These are phyloP conservation scores for Drosophila athabasca DNA, from an alignment of 1,140 invertebrate genomes.

Conservation along the genomic window DNA sequence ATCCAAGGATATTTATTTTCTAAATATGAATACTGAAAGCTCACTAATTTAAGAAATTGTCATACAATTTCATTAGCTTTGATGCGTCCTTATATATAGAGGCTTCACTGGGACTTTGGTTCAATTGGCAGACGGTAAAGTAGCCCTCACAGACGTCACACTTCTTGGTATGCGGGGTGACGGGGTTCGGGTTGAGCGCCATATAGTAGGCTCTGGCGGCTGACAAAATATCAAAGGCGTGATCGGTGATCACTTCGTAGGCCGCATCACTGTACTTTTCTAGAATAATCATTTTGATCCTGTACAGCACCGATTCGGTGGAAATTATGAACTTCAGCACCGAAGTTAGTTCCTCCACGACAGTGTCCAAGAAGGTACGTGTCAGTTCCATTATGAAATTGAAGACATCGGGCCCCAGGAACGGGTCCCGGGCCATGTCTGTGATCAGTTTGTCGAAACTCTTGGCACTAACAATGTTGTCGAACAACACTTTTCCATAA, in stretches of 20 bases:
- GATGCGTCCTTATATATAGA: no score
- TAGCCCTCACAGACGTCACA: conserved; percentile 47
- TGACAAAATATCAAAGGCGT: conserved; percentile 11
- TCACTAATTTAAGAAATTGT: no score
- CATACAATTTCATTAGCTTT: no score
- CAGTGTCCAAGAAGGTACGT: conserved; percentile 28
- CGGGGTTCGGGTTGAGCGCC: conserved; percentile 58
- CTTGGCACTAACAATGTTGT: conserved; percentile 43
- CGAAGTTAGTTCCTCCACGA: conserved; percentile 33
- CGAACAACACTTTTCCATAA: conserved; percentile 36
- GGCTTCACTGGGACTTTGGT: background rate
- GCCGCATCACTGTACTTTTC: background rate
- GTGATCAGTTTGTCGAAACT: conserved; percentile 37
- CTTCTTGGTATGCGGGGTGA: background rate
- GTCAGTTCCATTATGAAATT: conserved; percentile 29
- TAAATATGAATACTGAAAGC: no score
- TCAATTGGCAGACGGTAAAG: conserved; percentile 30
- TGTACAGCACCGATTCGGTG: conserved; percentile 51
- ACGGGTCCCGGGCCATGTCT: conserved; percentile 16
- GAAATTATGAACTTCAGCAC: conserved; percentile 45
- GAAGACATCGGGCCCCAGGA: conserved; percentile 12
- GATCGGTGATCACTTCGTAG: background rate
- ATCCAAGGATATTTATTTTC: no score
- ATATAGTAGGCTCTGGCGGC: conserved; percentile 36
- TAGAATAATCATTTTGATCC: conserved; percentile 26